Percentiles rank a stretch among this genome's conserved stretches.
These are phyloP conservation scores for Coregonus ussuriensis DNA, from an alignment of 2,797 vertebrate species.

Conservation along the genomic window DNA sequence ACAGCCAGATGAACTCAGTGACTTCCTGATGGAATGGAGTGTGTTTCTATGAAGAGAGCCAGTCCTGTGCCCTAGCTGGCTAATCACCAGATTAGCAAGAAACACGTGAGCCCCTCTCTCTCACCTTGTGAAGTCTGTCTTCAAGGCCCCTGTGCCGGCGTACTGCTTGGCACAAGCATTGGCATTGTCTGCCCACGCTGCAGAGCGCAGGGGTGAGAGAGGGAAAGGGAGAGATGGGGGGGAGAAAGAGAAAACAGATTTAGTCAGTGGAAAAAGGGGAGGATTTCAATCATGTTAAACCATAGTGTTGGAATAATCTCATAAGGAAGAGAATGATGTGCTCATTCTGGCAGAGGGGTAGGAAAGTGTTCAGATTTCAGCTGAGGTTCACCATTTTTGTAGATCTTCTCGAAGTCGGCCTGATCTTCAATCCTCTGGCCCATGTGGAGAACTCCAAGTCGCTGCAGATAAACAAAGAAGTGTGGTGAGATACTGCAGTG, in stretches of 20 bases:
- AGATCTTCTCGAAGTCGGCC: constrained; percentile 91
- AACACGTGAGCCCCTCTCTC: constrained; percentile 23
- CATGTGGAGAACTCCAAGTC: constrained; percentile 85
- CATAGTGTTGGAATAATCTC: neutral
- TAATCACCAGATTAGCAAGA: neutral
- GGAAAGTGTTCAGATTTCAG: neutral
- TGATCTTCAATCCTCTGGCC: constrained; percentile 92
- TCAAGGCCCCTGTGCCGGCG: constrained; percentile 93
- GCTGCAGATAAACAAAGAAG: constrained; percentile 67
- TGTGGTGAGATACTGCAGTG: neutral
- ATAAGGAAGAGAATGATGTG: neutral
- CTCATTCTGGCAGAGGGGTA: neutral
- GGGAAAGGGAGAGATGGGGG: neutral
- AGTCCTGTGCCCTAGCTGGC: neutral
- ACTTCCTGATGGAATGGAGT: no score
- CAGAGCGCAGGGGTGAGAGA: neutral
- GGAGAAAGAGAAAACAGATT: neutral
- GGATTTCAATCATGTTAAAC: neutral
- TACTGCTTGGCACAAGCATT: constrained; percentile 98
- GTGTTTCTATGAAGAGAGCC: neutral
- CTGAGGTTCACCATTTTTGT: constrained; percentile 85
- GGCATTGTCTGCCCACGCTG: constrained; percentile 96
- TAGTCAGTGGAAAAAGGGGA: neutral
- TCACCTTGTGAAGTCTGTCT: constrained; percentile 94
- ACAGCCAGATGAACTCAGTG: no score